phyloP scores from a whole-genome alignment of 1,140 invertebrate species.

The Papilio machaon region DNA sequence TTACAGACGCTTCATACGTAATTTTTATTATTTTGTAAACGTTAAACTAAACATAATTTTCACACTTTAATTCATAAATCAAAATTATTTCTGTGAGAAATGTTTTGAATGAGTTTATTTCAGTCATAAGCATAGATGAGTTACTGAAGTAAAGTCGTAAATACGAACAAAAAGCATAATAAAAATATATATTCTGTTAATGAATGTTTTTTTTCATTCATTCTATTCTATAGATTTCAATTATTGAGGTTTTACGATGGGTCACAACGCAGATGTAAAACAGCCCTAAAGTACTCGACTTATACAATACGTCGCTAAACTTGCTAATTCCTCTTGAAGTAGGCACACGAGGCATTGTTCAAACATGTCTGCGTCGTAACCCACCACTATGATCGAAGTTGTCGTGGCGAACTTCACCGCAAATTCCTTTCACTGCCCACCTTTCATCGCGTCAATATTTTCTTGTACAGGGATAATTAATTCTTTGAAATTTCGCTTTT shows the following conservation, averaged over 20 bases:
- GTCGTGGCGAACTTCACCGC: not conserved
- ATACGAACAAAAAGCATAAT: not conserved
- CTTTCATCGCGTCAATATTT: conserved; percentile 4
- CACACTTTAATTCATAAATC: too few relatives aligned
- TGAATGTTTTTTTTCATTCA: not conserved
- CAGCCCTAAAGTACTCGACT: not conserved
- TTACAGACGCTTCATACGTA: not conserved
- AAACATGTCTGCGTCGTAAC: conserved; percentile 28
- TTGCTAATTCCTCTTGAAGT: not conserved
- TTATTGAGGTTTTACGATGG: not conserved
- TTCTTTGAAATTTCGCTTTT: conserved; percentile 30
- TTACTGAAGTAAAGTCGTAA: not conserved
- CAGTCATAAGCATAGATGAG: not conserved
- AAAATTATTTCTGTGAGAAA: not conserved
- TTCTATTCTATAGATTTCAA: not conserved
- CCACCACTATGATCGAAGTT: not conserved
- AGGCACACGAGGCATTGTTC: conserved; percentile 29
- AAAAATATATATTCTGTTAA: not conserved
- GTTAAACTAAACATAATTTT: not conserved
- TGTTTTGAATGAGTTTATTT: not conserved
- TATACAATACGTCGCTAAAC: conserved; percentile 32
- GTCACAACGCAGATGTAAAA: not conserved
- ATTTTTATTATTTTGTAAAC: not conserved
- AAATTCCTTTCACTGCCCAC: conserved; percentile 29
- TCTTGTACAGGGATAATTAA: not conserved